These are phyloP conservation scores for Anguilla japonica DNA, from an alignment of 2,113 vertebrate genomes.

Conservation along the genomic window DNA sequence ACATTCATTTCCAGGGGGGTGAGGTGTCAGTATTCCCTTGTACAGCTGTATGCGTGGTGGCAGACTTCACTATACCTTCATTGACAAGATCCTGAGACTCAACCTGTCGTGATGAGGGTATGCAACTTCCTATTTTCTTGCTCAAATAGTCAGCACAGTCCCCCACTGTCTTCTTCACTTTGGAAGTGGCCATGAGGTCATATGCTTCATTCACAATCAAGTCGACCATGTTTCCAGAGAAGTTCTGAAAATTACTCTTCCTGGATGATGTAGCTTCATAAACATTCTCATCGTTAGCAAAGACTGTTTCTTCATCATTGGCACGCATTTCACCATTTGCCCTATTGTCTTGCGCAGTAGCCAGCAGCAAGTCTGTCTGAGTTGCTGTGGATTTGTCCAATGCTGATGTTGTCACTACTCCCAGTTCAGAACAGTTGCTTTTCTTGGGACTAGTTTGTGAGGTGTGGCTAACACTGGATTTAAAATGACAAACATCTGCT, in stretches of 20 bases:
- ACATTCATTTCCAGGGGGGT: slow-evolving; percentile 35
- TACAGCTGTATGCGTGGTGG: slow-evolving; percentile 62
- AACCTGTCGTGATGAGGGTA: slow-evolving; percentile 49
- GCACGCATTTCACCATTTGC: slow-evolving; percentile 23
- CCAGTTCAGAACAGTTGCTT: slow-evolving; percentile 46
- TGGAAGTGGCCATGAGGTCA: slow-evolving; percentile 77
- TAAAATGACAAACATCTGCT: slow-evolving; percentile 60
- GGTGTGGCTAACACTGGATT: slow-evolving; percentile 42
- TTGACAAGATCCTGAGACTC: not conserved
- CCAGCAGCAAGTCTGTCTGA: slow-evolving; percentile 62
- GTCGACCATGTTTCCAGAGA: slow-evolving; percentile 86
- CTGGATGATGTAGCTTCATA: slow-evolving; percentile 54
- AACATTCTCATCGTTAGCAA: slow-evolving; percentile 34
- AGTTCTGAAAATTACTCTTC: slow-evolving; percentile 65
- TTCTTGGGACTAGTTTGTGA: slow-evolving; percentile 53
- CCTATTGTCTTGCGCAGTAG: slow-evolving; percentile 45
- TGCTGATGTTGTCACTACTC: slow-evolving; percentile 42
- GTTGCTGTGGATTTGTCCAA: slow-evolving; percentile 66
- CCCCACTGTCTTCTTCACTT: slow-evolving; percentile 74
- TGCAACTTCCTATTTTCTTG: slow-evolving; percentile 64
- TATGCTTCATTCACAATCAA: slow-evolving; percentile 86
- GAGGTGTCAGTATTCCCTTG: slow-evolving; percentile 55
- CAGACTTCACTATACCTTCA: slow-evolving; percentile 45
- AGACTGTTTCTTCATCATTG: slow-evolving; percentile 14
- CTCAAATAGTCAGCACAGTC: slow-evolving; percentile 73